phyloP scores from a whole-genome alignment of 2,888 invertebrate genomes.

The Rhodophaea formosa region DNA sequence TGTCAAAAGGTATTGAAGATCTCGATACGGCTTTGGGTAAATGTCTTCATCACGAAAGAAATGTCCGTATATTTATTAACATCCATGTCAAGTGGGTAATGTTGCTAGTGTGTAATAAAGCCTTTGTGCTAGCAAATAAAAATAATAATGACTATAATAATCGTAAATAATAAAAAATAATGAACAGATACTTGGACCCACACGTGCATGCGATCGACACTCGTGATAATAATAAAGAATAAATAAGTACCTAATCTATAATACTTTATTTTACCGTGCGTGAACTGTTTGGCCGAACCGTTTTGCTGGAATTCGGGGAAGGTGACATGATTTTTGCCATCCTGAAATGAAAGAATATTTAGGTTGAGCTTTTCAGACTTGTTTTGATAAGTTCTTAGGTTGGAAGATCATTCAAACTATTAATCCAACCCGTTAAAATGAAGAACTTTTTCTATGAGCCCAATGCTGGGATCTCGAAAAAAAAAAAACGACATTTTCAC shows the following conservation, averaged over 20 bases:
- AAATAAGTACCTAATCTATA: conserved; percentile 84
- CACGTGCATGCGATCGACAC: conserved; percentile 80
- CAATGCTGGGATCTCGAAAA: too few relatives aligned
- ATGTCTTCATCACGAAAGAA: too few relatives aligned
- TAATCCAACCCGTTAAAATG: too few relatives aligned
- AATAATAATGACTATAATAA: conserved; percentile 42
- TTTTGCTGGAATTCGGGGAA: conserved; percentile 95
- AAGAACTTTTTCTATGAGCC: too few relatives aligned
- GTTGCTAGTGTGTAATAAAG: conserved; percentile 48
- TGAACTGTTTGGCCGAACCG: conserved; percentile 92
- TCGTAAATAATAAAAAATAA: conserved; percentile 40
- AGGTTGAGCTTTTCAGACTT: too few relatives aligned
- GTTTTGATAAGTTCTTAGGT: too few relatives aligned
- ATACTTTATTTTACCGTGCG: conserved; percentile 90
- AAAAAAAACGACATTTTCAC: too few relatives aligned
- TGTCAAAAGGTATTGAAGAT: too few relatives aligned
- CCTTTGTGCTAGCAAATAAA: conserved; percentile 52
- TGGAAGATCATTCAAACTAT: too few relatives aligned
- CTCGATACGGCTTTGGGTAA: too few relatives aligned
- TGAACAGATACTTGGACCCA: conserved; percentile 60
- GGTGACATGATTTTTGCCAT: conserved; percentile 93
- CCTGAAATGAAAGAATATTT: conserved; percentile 74
- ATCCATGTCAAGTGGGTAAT: conserved; percentile 7
- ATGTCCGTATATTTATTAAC: background rate
- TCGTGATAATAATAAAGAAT: conserved; percentile 74